A percentile compares a stretch with the other conserved stretches of the same genome.
Conservation (phyloP, 1,140 invertebrate species). For the Xylocopa sonorina region DNA sequence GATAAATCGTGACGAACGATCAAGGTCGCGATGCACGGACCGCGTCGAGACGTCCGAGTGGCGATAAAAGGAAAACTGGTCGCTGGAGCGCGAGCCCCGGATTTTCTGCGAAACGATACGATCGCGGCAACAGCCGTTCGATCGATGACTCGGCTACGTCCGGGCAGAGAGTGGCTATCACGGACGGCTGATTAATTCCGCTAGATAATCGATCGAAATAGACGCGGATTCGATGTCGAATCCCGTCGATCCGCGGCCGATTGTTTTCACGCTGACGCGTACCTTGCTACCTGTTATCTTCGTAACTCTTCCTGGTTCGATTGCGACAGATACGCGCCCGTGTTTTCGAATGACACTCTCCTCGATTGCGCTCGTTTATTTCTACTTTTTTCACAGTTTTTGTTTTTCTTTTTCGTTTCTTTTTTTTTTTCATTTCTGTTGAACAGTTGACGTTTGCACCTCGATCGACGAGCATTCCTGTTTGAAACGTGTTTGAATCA, state of each 20-base stretch:
- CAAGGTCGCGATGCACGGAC: slow-evolving; percentile 24
- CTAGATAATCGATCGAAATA: slow-evolving; percentile 50
- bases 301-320: slow-evolving; percentile 19
- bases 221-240: slow-evolving; percentile 37
- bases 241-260: slow-evolving; percentile 10
- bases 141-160: slow-evolving; percentile 31
- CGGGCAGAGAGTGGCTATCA: slow-evolving; percentile 36
- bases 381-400: too few relatives aligned
- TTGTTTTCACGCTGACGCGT: slow-evolving; percentile 28
- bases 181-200: slow-evolving; percentile 41
- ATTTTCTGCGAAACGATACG: slow-evolving; percentile 44
- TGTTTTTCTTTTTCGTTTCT: background rate
- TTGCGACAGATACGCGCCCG: background rate
- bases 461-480: too few relatives aligned
- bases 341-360: background rate
- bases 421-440: too few relatives aligned
- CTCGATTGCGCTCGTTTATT: background rate
- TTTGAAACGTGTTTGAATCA: too few relatives aligned
- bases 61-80: background rate
- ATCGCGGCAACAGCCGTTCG: slow-evolving; percentile 50
- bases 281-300: background rate
- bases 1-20: slow-evolving; percentile 13
- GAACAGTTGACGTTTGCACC: too few relatives aligned
- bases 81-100: slow-evolving; percentile 28
- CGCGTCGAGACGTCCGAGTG: background rate